These are phyloP conservation scores for Balearica regulorum DNA, from an alignment of 2,797 vertebrate species.

Conservation along the genomic window DNA sequence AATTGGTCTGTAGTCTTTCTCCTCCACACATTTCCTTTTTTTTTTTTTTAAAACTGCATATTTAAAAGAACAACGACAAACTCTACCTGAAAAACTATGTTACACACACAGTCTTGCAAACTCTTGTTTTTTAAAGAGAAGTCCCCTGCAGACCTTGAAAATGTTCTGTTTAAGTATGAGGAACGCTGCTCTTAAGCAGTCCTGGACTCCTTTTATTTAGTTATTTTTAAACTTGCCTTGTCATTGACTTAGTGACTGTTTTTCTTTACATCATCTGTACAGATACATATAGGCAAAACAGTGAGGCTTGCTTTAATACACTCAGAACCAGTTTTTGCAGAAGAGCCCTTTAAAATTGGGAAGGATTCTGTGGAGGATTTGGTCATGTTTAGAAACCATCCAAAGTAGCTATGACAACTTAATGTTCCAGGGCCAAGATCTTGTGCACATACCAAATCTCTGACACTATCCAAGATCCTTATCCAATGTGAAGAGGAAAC, in stretches of 20 bases:
- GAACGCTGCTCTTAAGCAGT: not conserved
- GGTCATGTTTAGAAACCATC: conserved; percentile 51
- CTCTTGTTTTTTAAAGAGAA: not conserved
- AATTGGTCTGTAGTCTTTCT: not conserved
- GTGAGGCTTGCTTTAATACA: not conserved
- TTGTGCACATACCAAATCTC: conserved; percentile 34
- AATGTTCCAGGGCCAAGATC: not conserved
- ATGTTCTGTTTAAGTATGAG: not conserved
- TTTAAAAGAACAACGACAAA: not conserved
- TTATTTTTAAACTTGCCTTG: not conserved
- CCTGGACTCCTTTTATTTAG: not conserved
- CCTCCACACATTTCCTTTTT: not conserved
- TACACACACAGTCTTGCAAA: not conserved
- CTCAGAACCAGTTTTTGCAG: not conserved
- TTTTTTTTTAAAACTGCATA: accelerated
- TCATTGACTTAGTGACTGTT: not conserved
- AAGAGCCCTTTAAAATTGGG: not conserved
- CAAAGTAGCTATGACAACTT: conserved; percentile 55
- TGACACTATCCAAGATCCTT: conserved; percentile 47
- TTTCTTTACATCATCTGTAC: not conserved
- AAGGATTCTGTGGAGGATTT: not conserved
- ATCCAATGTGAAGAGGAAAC: conserved; percentile 48
- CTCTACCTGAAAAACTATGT: not conserved
- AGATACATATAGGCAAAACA: not conserved
- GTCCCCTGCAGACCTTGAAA: not conserved